Conservation (phyloP, 2,888 invertebrate species). For the Xestia xanthographa region DNA sequence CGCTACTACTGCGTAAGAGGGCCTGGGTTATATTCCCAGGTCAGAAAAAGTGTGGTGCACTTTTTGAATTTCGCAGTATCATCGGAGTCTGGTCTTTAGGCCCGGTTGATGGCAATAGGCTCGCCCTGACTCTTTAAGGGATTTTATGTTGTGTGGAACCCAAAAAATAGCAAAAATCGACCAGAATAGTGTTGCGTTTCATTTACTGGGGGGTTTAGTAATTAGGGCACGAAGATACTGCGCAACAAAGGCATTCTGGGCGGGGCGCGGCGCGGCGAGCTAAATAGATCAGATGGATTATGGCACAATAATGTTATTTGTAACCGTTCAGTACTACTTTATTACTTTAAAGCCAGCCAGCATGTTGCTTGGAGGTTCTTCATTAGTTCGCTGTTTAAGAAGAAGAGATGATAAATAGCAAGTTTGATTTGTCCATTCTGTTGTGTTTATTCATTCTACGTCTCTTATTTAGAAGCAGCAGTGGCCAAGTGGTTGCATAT, state of each 20-base stretch:
- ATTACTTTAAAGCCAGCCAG: neutral
- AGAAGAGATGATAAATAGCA: neutral
- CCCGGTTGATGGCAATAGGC: neutral
- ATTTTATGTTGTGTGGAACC: neutral
- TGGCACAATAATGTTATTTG: constrained; percentile 37
- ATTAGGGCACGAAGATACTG: constrained; percentile 49
- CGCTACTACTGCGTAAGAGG: neutral
- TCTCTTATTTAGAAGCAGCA: neutral
- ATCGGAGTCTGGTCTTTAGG: neutral
- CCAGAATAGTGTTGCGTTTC: constrained; percentile 47
- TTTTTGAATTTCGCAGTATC: neutral
- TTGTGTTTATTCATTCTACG: neutral
- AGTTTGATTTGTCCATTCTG: neutral
- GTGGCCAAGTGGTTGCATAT: neutral
- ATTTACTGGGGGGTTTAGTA: constrained; percentile 36
- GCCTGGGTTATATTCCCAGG: neutral
- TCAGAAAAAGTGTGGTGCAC: neutral
- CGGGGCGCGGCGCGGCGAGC: constrained; percentile 11
- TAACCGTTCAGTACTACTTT: constrained; percentile 10
- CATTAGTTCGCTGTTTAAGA: constrained; percentile 11
- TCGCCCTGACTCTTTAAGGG: neutral
- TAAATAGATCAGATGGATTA: constrained; percentile 47
- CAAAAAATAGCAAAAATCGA: neutral
- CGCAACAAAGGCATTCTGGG: constrained; percentile 39
- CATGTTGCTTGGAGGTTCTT: neutral